Conservation (phyloP, 2,113 vertebrate genomes). For the Euleptes europaea region DNA sequence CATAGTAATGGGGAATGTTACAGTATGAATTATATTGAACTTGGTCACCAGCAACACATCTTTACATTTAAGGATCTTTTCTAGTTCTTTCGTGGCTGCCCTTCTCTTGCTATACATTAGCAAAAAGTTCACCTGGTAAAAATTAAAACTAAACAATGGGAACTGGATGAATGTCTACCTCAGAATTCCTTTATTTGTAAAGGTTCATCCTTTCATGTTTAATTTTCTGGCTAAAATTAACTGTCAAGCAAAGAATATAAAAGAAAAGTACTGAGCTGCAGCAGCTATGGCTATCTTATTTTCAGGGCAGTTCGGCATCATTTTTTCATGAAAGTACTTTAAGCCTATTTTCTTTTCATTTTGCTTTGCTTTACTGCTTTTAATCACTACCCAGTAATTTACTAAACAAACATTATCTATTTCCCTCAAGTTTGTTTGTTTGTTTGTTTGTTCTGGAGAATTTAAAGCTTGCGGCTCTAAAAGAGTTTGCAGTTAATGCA, state of each 20-base stretch:
- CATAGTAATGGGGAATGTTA: no score
- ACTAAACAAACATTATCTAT: slow-evolving; percentile 48
- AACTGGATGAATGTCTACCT: slow-evolving; percentile 39
- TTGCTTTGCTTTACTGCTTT: slow-evolving; percentile 55
- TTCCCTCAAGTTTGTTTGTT: no score
- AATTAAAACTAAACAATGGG: slow-evolving; percentile 19
- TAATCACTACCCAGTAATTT: slow-evolving; percentile 59
- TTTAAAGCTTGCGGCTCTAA: slow-evolving; percentile 34
- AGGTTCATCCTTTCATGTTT: slow-evolving; percentile 62
- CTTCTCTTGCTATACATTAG: slow-evolving; percentile 13
- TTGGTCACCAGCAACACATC: no score
- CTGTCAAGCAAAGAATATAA: slow-evolving; percentile 65
- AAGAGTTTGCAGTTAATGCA: slow-evolving; percentile 33
- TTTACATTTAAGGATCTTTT: no score
- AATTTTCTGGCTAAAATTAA: slow-evolving; percentile 74
- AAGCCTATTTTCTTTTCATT: slow-evolving; percentile 37
- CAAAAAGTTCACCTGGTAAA: slow-evolving; percentile 29
- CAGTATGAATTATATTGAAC: no score
- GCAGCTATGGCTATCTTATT: slow-evolving; percentile 55
- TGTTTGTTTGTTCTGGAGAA: slow-evolving; percentile 56
- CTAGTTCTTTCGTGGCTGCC: not conserved
- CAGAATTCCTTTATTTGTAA: slow-evolving; percentile 63
- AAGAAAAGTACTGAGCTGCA: slow-evolving; percentile 43
- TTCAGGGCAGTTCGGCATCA: slow-evolving; percentile 53
- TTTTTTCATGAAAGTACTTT: slow-evolving; percentile 46